Evolutionary conservation across 1,140 invertebrate genomes (phyloP).

Genomic region (Zaprionus nigranus): DNA sequence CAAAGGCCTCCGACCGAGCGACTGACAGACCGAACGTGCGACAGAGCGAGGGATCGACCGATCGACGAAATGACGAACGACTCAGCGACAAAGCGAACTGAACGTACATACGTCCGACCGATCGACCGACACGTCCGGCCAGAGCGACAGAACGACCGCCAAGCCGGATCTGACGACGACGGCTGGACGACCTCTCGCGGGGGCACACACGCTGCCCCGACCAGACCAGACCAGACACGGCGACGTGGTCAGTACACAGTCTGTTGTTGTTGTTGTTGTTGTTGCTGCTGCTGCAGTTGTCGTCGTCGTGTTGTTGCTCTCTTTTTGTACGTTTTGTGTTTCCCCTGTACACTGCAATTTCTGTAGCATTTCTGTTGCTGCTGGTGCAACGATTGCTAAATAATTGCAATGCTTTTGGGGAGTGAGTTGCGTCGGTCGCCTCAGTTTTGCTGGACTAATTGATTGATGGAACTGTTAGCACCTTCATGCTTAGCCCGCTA

Average conservation of each 20-base stretch:
- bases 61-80: conserved; percentile 2
- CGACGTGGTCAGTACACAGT: conserved; percentile 58
- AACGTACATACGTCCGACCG: not conserved
- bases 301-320: conserved; percentile 45
- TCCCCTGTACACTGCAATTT: conserved; percentile 28
- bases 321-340: conserved; percentile 52
- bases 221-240: conserved; percentile 54
- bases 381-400: conserved; percentile 58
- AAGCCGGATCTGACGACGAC: conserved; percentile 67
- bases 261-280: conserved; percentile 13
- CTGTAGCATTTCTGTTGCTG: conserved; percentile 48
- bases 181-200: conserved; percentile 74
- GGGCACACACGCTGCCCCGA: conserved; percentile 55
- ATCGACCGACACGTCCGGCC: conserved; percentile 5
- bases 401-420: conserved; percentile 36
- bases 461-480: conserved; percentile 79
- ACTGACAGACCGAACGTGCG: conserved; percentile 23
- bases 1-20: conserved; percentile 41
- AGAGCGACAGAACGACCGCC: conserved; percentile 37
- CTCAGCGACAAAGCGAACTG: not conserved
- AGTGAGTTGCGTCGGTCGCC: conserved; percentile 8
- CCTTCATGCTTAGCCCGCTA: conserved; percentile 71
- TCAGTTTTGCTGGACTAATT: conserved; percentile 40
- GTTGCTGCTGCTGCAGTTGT: conserved; percentile 11
- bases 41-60: conserved; percentile 20